These are phyloP conservation scores for Aphaenogaster ashmeadi DNA, from an alignment of 1,140 invertebrate genomes.

Conservation along the genomic window DNA sequence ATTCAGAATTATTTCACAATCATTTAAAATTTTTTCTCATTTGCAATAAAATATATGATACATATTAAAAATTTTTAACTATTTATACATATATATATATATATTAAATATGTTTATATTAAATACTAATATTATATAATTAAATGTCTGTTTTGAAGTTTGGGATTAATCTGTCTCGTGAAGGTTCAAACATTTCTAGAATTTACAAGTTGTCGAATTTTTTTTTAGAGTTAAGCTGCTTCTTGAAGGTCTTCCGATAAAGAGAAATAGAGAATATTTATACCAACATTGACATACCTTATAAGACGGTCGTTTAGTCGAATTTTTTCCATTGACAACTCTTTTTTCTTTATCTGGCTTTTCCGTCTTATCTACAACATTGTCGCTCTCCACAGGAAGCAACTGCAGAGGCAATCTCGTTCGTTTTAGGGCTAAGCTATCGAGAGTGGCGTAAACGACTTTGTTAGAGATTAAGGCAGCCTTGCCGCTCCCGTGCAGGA, in stretches of 20 bases:
- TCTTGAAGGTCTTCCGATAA: not conserved
- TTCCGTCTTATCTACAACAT: constrained; percentile 48
- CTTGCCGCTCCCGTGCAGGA: constrained; percentile 78
- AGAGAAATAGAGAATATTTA: not conserved
- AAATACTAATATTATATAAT: not conserved
- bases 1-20: no score
- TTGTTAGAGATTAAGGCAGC: constrained; percentile 68
- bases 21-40: not conserved
- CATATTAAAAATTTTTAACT: not conserved
- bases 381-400: constrained; percentile 77
- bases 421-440: constrained; percentile 83
- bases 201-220: not conserved
- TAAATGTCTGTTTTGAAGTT: not conserved
- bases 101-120: not conserved
- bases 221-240: not conserved
- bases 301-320: not conserved
- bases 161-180: not conserved
- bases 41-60: not conserved
- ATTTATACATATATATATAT: no score
- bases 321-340: not conserved
- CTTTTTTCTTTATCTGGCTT: constrained; percentile 64
- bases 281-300: constrained; percentile 57
- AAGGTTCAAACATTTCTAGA: not conserved
- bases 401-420: constrained; percentile 81
- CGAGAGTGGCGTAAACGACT: constrained; percentile 81